Base-by-base conservation (phyloP, 2,888 invertebrate genomes). In the Octodonta nipae region DNA sequence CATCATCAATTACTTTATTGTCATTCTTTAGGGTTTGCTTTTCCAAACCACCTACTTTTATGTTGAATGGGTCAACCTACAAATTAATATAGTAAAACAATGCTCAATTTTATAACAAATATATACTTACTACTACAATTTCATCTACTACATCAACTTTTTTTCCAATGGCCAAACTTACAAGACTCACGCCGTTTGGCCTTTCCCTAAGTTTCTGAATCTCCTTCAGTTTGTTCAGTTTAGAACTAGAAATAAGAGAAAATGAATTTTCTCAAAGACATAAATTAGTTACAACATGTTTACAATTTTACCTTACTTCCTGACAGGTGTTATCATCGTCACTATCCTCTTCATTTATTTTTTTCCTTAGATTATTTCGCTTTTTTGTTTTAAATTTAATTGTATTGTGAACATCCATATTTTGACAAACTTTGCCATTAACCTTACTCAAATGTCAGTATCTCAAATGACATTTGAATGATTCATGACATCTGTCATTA, bases 41-140 rank as follows among this genome's bases (percentile, higher is more conserved):
- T 2, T 91, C 73, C 71, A 91, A 78, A 10, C 91, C 92, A 15
- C 89, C 89, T 28, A 73, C 63, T 66, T 88, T 84, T 0, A 82
- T 69, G 58, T 75, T 78, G 43, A 78, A 82, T 1, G 78, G 76
- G 61, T 83, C 81, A 46, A 71, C 70, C 76, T 77, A 45, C 13
- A 61, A 46, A 3, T 28, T 13, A 12, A 28, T 6, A 3, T 12
- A 28, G 2, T 6, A 3, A n/a, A n/a, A n/a, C n/a, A n/a, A n/a
- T n/a, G n/a, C n/a, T n/a, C n/a, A n/a, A n/a, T n/a, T n/a, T n/a
- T n/a, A n/a, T n/a, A n/a, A n/a, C 25, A n/a, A 22, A 16, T 28
- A 13, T 10, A 26, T 14, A 51, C 55, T 51, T 51, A 62, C 62
- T 12, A 52, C 33, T 13, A 52, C 41, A 16, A 49, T 49, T 51